A percentile compares a stretch with the other conserved stretches of the same genome.
Conservation (phyloP, 2,888 invertebrate genomes). For the Aethes cnicana region DNA sequence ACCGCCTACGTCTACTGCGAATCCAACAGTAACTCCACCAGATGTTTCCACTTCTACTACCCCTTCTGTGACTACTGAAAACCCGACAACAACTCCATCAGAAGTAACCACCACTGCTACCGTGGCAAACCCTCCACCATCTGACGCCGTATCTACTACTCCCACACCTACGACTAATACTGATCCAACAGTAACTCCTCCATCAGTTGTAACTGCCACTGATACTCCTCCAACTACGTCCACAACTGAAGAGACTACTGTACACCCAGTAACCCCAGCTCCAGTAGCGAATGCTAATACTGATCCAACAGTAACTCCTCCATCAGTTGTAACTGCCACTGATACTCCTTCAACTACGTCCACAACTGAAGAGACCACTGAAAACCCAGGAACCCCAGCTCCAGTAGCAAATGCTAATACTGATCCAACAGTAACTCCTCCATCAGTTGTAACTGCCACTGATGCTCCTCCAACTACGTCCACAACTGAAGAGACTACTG, state of each 20-base stretch:
- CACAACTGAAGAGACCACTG: no score
- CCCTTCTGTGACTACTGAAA: no score
- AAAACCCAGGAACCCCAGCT: neutral
- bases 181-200: neutral
- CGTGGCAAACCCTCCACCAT: constrained; percentile 8
- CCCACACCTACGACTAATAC: neutral
- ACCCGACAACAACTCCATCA: neutral
- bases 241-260: no score
- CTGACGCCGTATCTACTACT: neutral
- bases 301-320: neutral
- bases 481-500: no score
- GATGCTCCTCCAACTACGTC: neutral
- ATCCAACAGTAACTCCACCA: neutral
- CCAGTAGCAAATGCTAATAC: neutral
- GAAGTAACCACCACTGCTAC: constrained; percentile 19
- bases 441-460: neutral
- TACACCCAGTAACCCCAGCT: neutral
- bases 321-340: neutral
- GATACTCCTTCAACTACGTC: neutral
- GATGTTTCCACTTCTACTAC: no score
- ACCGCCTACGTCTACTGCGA: neutral
- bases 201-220: neutral
- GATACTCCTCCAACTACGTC: neutral
- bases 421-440: neutral
- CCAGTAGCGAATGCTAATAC: neutral